These are phyloP conservation scores for Pollimyrus isidori DNA, from an alignment of 2,113 vertebrate species.

Conservation along the genomic window DNA sequence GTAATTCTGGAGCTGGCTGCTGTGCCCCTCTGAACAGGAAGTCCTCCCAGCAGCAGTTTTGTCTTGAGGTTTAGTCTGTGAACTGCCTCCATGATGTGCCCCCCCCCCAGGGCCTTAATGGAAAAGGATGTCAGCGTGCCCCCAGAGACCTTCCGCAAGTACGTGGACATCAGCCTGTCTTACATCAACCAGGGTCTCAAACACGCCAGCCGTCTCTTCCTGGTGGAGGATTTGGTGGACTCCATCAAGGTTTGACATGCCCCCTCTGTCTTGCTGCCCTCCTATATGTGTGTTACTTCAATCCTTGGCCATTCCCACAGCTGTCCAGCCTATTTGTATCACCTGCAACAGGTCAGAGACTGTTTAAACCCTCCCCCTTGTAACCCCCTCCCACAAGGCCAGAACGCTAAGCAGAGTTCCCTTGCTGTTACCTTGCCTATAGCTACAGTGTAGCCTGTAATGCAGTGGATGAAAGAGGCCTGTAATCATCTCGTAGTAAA, in stretches of 20 bases:
- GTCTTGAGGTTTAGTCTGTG: neutral
- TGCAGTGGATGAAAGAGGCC: neutral
- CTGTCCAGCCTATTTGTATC: conserved; percentile 17
- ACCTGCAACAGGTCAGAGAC: neutral
- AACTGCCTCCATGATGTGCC: conserved; percentile 1
- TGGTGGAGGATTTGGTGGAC: conserved; percentile 84
- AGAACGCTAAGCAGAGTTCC: neutral
- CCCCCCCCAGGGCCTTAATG: conserved; percentile 57
- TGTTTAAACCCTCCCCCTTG: neutral
- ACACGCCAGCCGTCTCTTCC: conserved; percentile 74
- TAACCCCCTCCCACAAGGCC: neutral
- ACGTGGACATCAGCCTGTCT: conserved; percentile 68
- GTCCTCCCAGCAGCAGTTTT: neutral
- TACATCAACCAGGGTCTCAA: conserved; percentile 74
- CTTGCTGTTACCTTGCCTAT: neutral
- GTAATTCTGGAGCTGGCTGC: neutral
- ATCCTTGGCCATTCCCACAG: neutral
- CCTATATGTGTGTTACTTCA: neutral
- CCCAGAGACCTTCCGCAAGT: conserved; percentile 77
- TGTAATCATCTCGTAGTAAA: neutral
- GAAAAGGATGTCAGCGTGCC: conserved; percentile 77
- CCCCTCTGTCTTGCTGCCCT: neutral
- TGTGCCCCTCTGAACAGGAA: neutral
- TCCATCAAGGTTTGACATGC: conserved; percentile 72
- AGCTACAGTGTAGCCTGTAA: neutral